phyloP scores from a whole-genome alignment of 2,113 vertebrate species.

The Paradoxurus hermaphroditus region DNA sequence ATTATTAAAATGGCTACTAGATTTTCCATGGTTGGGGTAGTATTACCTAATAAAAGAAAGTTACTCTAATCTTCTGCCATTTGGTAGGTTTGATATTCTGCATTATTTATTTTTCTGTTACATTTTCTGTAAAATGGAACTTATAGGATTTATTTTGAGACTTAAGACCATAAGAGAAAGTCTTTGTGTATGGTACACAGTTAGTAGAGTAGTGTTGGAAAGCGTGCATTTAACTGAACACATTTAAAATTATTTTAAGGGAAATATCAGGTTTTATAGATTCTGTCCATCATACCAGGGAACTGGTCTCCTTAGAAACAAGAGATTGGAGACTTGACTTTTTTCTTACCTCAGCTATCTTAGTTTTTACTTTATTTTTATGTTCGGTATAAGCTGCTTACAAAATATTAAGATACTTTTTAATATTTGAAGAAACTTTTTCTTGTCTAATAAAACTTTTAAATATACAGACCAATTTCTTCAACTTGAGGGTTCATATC shows the following conservation, averaged over 20 bases:
- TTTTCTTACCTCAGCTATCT: background rate
- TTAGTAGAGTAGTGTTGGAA: background rate
- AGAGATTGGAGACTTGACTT: background rate
- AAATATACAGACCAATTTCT: background rate
- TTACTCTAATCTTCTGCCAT: background rate
- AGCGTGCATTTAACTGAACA: background rate
- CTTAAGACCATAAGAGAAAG: background rate
- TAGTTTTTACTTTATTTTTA: constrained; percentile 1
- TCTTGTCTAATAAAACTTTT: background rate
- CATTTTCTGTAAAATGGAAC: background rate
- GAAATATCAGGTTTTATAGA: background rate
- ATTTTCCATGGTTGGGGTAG: background rate
- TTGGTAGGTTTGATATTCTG: background rate
- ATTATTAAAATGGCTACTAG: background rate
- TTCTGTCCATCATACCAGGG: background rate
- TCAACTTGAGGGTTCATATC: background rate
- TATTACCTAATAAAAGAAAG: background rate
- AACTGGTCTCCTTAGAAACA: background rate
- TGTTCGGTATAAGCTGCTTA: background rate
- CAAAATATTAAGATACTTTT: background rate
- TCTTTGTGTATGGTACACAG: background rate
- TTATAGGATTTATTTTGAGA: background rate
- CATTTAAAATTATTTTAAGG: background rate
- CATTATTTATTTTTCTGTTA: background rate
- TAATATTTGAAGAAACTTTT: background rate